A percentile compares a stretch with the other conserved stretches of the same genome.
phyloP scores from a whole-genome alignment of 2,113 vertebrate species.

The Corynorhinus townsendii region DNA sequence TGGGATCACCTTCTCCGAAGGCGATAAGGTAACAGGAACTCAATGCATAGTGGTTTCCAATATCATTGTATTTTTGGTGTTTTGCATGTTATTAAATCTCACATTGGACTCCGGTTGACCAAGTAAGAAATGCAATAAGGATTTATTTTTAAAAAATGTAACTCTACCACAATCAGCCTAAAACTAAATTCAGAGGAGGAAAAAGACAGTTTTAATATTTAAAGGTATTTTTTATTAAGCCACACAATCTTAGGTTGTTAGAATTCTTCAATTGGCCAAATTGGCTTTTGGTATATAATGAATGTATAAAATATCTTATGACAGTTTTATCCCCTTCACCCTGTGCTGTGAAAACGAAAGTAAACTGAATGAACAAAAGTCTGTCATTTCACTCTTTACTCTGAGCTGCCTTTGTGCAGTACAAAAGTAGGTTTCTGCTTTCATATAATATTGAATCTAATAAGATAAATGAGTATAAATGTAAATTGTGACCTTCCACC shows the following conservation, averaged over 20 bases:
- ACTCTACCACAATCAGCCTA: not conserved
- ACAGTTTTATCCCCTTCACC: not conserved
- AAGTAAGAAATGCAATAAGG: not conserved
- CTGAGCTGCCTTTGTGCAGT: not conserved
- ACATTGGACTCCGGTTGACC: not conserved
- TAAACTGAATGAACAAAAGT: not conserved
- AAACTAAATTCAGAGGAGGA: not conserved
- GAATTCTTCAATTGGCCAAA: not conserved
- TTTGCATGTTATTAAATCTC: not conserved
- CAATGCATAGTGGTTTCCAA: not conserved
- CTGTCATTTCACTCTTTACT: not conserved
- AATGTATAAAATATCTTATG: not conserved
- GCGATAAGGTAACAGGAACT: slow-evolving; percentile 88
- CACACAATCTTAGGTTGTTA: not conserved
- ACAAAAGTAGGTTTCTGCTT: not conserved
- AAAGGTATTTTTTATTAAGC: not conserved
- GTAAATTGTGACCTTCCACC: not conserved
- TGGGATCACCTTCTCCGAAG: slow-evolving; percentile 90
- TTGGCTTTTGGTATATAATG: not conserved
- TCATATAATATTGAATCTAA: not conserved
- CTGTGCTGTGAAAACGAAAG: not conserved
- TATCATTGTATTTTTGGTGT: not conserved
- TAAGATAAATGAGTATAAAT: not conserved
- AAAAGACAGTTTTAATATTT: not conserved
- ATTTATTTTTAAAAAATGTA: not conserved